Conservation (phyloP, 2,888 invertebrate species). For the Drosophila multiciliata region DNA sequence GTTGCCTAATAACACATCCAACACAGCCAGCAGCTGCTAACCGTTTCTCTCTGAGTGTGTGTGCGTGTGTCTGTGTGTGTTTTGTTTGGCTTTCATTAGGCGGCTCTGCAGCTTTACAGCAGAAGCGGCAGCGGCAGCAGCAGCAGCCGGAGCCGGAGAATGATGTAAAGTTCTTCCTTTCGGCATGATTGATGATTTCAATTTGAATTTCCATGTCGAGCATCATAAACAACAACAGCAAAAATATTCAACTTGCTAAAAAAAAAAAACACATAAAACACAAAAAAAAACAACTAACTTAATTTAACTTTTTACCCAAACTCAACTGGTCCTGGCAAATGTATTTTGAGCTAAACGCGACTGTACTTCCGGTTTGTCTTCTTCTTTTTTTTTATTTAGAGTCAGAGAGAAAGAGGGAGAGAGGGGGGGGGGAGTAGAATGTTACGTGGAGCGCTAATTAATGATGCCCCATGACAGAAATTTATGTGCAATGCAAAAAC, state of each 20-base stretch:
- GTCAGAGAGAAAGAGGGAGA: not conserved
- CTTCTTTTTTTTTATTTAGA: slow-evolving; percentile 7
- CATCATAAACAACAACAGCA: slow-evolving; percentile 63
- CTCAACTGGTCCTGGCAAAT: slow-evolving; percentile 29
- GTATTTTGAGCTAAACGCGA: slow-evolving; percentile 50
- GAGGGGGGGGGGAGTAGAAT: slow-evolving; percentile 22
- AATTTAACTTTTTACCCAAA: slow-evolving; percentile 74
- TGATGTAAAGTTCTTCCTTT: slow-evolving; percentile 43
- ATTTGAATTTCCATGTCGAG: slow-evolving; percentile 79
- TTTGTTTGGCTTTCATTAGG: slow-evolving; percentile 77
- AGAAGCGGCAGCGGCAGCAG: not conserved
- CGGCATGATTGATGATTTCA: slow-evolving; percentile 80
- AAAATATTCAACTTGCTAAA: slow-evolving; percentile 5
- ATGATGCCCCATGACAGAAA: slow-evolving; percentile 84
- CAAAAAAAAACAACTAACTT: slow-evolving; percentile 60
- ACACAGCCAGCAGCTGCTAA: slow-evolving; percentile 51
- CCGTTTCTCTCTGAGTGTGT: not conserved
- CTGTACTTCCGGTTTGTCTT: slow-evolving; percentile 66
- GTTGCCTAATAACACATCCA: slow-evolving; percentile 72
- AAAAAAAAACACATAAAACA: slow-evolving; percentile 9
- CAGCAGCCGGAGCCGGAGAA: not conserved
- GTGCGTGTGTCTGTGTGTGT: slow-evolving; percentile 22
- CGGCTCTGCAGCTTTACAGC: slow-evolving; percentile 41
- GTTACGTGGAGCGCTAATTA: slow-evolving; percentile 74
- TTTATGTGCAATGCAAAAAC: slow-evolving; percentile 82